phyloP scores from a whole-genome alignment of 2,113 vertebrate species.

The Halichoeres trimaculatus region DNA sequence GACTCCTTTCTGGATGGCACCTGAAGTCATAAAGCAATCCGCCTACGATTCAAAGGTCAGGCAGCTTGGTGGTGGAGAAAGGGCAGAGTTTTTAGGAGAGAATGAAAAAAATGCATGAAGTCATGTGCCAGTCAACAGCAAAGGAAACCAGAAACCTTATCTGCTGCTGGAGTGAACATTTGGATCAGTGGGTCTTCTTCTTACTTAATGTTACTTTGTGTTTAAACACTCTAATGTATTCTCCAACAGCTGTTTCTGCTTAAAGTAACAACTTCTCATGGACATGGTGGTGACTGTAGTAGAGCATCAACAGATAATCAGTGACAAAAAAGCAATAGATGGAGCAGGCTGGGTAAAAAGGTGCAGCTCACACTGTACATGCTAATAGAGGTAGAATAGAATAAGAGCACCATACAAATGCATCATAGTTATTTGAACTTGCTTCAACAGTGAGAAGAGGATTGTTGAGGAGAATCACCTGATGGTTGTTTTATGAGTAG shows the following conservation, averaged over 20 bases:
- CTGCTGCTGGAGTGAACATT: neutral
- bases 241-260: neutral
- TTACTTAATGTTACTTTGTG: neutral
- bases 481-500: too few relatives aligned
- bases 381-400: too few relatives aligned
- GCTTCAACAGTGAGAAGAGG: neutral
- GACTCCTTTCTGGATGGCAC: constrained; percentile 99
- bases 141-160: neutral
- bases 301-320: neutral
- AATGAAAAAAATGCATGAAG: neutral
- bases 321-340: neutral
- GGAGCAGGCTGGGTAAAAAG: too few relatives aligned
- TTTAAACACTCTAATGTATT: neutral
- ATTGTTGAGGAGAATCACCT: too few relatives aligned
- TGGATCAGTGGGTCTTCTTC: neutral
- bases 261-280: neutral
- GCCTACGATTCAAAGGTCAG: constrained; percentile 96
- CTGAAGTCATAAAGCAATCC: constrained; percentile 97
- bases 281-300: neutral
- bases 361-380: too few relatives aligned
- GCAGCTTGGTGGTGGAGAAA: neutral
- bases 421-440: too few relatives aligned
- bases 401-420: too few relatives aligned
- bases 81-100: too few relatives aligned
- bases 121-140: neutral